Evolutionary conservation across 2,113 vertebrate genomes (phyloP).

Genomic region (Lagopus leucura): DNA sequence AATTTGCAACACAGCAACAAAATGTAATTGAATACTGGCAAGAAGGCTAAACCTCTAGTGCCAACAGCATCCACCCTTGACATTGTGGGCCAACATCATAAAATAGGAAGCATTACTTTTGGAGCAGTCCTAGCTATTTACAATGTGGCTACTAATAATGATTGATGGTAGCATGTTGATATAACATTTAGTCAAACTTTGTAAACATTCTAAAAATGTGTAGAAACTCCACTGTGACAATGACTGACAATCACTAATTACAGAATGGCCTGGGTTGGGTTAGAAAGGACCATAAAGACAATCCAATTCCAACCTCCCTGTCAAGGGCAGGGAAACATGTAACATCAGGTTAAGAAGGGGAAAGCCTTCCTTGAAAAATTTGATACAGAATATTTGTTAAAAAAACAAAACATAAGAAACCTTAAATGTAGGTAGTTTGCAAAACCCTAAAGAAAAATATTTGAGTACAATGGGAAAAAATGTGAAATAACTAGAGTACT

Average conservation of each 20-base stretch:
- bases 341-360: fast-evolving
- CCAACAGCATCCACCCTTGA: too few relatives aligned
- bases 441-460: neutral
- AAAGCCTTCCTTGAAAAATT: neutral
- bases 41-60: too few relatives aligned
- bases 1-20: too few relatives aligned
- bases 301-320: neutral
- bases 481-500: neutral
- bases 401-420: neutral
- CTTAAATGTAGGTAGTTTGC: neutral
- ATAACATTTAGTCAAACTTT: neutral
- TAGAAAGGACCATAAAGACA: neutral
- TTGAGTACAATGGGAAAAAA: neutral
- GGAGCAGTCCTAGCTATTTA: too few relatives aligned
- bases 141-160: too few relatives aligned
- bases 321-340: neutral
- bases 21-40: too few relatives aligned
- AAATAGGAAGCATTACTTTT: too few relatives aligned
- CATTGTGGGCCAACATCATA: too few relatives aligned
- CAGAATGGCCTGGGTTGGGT: neutral
- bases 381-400: neutral
- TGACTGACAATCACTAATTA: neutral
- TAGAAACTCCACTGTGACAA: neutral
- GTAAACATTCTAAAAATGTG: neutral
- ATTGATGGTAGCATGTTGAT: too few relatives aligned